Conservation (phyloP, 23 tunicate genomes). For the Pegea sp. region DNA sequence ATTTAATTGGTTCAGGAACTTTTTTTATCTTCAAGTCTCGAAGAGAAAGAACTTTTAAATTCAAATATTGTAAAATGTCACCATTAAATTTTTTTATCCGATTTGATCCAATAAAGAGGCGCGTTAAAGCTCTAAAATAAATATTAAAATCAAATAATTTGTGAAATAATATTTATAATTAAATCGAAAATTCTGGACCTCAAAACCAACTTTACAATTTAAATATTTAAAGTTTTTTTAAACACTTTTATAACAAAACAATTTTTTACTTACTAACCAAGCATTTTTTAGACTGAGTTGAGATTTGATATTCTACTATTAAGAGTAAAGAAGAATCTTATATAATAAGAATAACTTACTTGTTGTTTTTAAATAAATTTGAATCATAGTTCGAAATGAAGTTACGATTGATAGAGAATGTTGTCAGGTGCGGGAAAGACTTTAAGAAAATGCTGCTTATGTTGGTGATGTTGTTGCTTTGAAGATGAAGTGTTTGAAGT, state of each 20-base stretch:
- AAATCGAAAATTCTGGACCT: too few species aligned
- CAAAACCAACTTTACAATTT: too few species aligned
- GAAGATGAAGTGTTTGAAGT: background rate
- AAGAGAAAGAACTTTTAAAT: background rate
- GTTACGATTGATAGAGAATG: background rate
- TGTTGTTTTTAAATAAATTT: too few species aligned
- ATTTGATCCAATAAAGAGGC: background rate
- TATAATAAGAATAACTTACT: too few species aligned
- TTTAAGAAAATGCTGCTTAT: background rate
- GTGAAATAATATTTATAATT: too few species aligned
- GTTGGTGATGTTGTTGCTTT: background rate
- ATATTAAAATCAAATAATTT: background rate
- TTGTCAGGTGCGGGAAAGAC: background rate
- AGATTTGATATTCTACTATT: too few species aligned
- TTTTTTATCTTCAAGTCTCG: background rate
- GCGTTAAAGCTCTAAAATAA: background rate
- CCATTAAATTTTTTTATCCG: background rate
- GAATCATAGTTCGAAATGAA: too few species aligned
- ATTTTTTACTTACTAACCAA: too few species aligned
- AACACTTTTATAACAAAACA: too few species aligned
- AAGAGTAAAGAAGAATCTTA: too few species aligned
- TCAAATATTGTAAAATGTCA: background rate
- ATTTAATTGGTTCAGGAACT: background rate
- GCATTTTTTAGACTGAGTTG: too few species aligned
- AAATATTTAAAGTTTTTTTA: too few species aligned